Evolutionary conservation across 2,888 invertebrate species (phyloP).

Genomic region (Diarsia dahlii): DNA sequence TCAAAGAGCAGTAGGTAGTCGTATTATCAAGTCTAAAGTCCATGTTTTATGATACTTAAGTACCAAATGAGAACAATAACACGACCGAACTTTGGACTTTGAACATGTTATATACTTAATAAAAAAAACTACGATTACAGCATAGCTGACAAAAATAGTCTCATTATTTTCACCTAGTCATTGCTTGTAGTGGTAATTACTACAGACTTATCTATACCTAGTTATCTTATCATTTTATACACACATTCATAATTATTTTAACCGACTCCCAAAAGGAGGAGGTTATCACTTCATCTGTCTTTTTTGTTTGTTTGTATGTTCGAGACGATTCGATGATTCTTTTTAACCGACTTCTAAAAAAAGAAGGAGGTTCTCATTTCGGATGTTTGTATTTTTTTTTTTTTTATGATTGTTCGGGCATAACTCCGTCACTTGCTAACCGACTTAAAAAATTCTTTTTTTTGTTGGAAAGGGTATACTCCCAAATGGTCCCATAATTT

Average conservation of each 20-base stretch:
- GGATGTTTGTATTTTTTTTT: too few species aligned
- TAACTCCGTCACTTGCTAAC: too few species aligned
- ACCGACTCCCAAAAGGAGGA: background rate
- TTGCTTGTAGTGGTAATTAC: background rate
- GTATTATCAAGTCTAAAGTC: background rate
- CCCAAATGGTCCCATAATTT: too few species aligned
- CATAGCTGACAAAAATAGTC: background rate
- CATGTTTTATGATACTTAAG: background rate
- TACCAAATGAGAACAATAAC: background rate
- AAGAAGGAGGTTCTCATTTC: too few species aligned
- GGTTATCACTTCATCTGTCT: too few species aligned
- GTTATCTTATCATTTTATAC: background rate
- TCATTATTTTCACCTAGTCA: background rate
- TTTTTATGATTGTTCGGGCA: too few species aligned
- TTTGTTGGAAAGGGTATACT: too few species aligned
- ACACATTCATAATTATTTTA: background rate
- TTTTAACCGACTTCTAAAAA: too few species aligned
- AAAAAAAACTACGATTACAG: background rate
- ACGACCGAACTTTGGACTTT: background rate
- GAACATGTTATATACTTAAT: background rate
- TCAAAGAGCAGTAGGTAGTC: background rate
- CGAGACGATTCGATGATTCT: background rate
- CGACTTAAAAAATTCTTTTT: too few species aligned
- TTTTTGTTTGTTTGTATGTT: background rate
- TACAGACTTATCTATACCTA: background rate